phyloP scores from a whole-genome alignment of 2,797 vertebrate species.

The Coreius guichenoti region DNA sequence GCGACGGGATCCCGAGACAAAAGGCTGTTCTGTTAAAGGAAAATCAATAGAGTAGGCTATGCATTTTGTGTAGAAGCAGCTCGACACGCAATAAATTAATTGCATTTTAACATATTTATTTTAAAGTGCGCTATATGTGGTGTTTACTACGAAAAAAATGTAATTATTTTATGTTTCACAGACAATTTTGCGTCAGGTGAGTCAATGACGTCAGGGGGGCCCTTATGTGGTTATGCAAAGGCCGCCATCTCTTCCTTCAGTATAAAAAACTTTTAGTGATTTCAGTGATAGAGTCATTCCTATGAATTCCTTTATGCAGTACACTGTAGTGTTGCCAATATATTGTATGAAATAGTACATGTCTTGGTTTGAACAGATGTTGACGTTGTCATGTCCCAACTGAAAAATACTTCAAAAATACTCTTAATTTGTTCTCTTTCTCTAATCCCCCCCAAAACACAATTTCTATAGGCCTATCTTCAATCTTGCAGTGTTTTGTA shows the following conservation, averaged over 20 bases:
- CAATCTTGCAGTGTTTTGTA: not conserved
- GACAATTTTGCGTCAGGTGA: not conserved
- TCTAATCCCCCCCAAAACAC: not conserved
- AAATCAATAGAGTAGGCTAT: not conserved
- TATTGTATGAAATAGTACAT: not conserved
- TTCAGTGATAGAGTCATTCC: not conserved
- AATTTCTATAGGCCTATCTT: not conserved
- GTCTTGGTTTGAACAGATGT: not conserved
- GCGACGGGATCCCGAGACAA: not conserved
- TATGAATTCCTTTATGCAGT: not conserved
- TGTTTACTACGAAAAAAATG: not conserved
- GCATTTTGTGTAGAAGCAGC: not conserved
- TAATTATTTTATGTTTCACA: not conserved
- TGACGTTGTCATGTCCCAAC: too few species aligned
- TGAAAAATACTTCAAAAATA: not conserved
- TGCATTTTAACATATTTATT: not conserved
- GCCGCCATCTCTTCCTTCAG: not conserved
- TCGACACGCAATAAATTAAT: not conserved
- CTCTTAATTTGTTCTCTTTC: not conserved
- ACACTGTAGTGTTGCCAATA: not conserved
- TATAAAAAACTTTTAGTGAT: not conserved
- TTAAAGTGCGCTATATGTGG: not conserved
- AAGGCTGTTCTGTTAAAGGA: not conserved
- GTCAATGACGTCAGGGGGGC: not conserved
- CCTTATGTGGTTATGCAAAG: too few species aligned